Evolutionary conservation across 1,140 invertebrate genomes (phyloP), one percentile per base, ranked within the genome.

Genomic region (Ooceraea biroi): DNA sequence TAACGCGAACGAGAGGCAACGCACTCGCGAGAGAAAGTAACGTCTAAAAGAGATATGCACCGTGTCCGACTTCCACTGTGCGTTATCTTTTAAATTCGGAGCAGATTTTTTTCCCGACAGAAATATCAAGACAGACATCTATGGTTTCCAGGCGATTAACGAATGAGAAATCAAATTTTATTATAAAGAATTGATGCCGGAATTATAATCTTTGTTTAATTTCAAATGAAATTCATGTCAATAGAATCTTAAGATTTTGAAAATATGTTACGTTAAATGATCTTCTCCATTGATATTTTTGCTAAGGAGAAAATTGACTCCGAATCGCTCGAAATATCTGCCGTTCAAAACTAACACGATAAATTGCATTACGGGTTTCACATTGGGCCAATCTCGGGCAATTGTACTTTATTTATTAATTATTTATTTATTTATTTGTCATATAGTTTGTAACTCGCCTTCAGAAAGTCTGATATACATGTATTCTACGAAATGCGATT

Each of bases 391-490:
- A 58, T 19, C 48, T 85, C 30, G 17, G 22, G 5, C 4, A 7
- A 73, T 65, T 17, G 50, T 63, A 83, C 8, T 52, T 83, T 68
- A 80, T 72, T 89, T 85, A 89, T 85, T 88, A 30, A 12, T 61
- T 89, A 91, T 90, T 90, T 90, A 90, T 91, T 91, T 90, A 89
- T 88, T 88, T 89, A 89, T 91, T 83, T 84, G 82, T 86, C 84
- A 82, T 82, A 80, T 87, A 84, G 30, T 46, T 57, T 60, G 10
- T 58, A 80, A 84, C 68, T 44, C n/a, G 61, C 10, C 19, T 85
- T 63, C 60, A n/a, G 52, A 76, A 90, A 91, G 89, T 86, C 87
- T 89, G 90, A 90, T 80, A 85, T 50, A 36, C 36, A 55, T 71
- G 27, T 84, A 68, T 1, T 55, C 30, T 58, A 57, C n/a, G 57